Percentiles rank a stretch among this genome's conserved stretches.
Evolutionary conservation across 2,113 vertebrate species (phyloP).

Genomic region (Chloropsis hardwickii): DNA sequence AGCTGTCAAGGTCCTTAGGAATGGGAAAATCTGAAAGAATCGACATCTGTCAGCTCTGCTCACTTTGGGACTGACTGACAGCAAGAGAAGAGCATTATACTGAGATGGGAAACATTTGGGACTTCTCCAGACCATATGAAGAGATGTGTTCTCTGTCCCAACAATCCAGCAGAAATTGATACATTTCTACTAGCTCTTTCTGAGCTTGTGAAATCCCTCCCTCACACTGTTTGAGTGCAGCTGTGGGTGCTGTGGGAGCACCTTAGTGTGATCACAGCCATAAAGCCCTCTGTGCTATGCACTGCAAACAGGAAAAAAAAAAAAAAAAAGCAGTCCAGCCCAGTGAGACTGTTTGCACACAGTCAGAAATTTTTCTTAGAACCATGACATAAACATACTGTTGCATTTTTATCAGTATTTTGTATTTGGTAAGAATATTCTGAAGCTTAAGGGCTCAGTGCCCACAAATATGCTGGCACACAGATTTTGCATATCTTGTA

Average conservation of each 20-base stretch:
- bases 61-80: constrained; percentile 21
- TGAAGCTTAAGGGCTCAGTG: constrained; percentile 52
- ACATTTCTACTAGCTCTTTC: not conserved
- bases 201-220: not conserved
- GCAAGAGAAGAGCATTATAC: not conserved
- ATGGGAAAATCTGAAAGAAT: constrained; percentile 1
- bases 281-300: not conserved
- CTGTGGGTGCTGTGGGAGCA: not conserved
- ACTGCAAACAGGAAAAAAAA: not conserved
- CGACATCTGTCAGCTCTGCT: constrained; percentile 5
- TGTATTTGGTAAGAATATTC: constrained; percentile 19
- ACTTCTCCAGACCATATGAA: not conserved
- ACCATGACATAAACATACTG: not conserved
- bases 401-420: constrained; percentile 45
- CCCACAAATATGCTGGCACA: constrained; percentile 15
- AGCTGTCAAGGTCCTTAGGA: not conserved
- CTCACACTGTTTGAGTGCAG: not conserved
- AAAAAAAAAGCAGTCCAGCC: not conserved
- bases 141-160: not conserved
- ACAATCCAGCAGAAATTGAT: not conserved
- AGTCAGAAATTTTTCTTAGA: constrained; percentile 21
- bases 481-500: not conserved
- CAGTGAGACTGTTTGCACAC: constrained; percentile 24
- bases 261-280: not conserved
- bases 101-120: not conserved